phyloP scores from a whole-genome alignment of 2,888 invertebrate genomes.

The Epicampocera succincta region DNA sequence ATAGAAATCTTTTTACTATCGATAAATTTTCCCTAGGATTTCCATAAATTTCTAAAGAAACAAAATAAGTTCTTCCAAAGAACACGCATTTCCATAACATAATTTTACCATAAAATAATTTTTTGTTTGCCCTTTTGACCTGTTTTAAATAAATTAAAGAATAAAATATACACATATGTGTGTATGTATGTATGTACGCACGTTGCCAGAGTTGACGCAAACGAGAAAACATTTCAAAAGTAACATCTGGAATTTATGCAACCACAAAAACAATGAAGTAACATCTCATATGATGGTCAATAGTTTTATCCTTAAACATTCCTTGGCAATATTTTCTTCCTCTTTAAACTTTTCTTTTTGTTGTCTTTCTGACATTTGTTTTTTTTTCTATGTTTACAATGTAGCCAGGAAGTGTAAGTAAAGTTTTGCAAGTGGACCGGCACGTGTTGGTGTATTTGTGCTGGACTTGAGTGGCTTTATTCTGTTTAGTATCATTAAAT shows the following conservation, averaged over 20 bases:
- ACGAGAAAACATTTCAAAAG: conserved; percentile 3
- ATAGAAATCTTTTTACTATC: too few species aligned
- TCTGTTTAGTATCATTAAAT: conserved; percentile 61
- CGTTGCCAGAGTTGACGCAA: background rate
- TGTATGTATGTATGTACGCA: too few species aligned
- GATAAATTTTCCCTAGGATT: too few species aligned
- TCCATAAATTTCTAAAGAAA: too few species aligned
- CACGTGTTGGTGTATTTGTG: conserved; percentile 11
- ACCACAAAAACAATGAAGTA: conserved; percentile 23
- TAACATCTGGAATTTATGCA: conserved; percentile 7
- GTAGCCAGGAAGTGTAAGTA: conserved; percentile 20
- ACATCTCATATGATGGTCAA: conserved; percentile 10
- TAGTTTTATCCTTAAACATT: background rate
- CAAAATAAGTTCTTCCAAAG: too few species aligned
- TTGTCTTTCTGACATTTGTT: conserved; percentile 42
- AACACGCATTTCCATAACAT: too few species aligned
- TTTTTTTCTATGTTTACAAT: conserved; percentile 11
- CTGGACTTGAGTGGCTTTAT: conserved; percentile 48
- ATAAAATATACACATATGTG: too few species aligned
- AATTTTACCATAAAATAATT: too few species aligned
- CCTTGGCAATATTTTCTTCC: background rate
- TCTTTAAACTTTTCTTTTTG: conserved; percentile 5
- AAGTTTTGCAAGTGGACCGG: background rate
- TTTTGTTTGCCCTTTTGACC: too few species aligned
- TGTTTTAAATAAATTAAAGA: too few species aligned